Evolutionary conservation across 2,888 invertebrate genomes (phyloP).

Genomic region (Sesia bembeciformis): DNA sequence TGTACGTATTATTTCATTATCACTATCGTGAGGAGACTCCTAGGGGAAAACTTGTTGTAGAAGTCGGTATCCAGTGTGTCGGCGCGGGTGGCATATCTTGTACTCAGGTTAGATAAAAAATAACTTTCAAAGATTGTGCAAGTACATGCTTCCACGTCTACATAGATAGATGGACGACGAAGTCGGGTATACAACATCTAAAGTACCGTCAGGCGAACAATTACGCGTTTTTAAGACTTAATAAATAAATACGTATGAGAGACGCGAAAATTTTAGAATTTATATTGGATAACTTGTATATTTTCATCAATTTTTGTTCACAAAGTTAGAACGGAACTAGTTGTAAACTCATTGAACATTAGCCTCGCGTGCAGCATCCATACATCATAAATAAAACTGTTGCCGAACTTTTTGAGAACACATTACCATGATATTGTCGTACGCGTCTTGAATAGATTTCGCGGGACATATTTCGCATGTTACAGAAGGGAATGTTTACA

Average conservation of each 20-base stretch:
- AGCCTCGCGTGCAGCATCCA: conserved; percentile 34
- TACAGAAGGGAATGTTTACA: background rate
- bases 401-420: conserved; percentile 16
- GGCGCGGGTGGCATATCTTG: no score
- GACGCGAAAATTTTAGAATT: background rate
- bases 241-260: background rate
- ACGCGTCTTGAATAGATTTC: conserved; percentile 28
- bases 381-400: conserved; percentile 27
- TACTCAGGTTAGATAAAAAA: no score
- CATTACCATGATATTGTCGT: conserved; percentile 29
- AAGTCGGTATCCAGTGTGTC: no score
- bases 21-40: no score
- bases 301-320: background rate
- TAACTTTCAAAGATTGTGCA: no score
- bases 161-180: no score
- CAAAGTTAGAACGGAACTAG: conserved; percentile 6
- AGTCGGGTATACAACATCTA: no score
- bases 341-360: conserved; percentile 33
- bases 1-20: no score
- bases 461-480: conserved; percentile 2
- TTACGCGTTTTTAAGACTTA: background rate
- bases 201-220: no score
- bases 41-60: no score
- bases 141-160: no score
- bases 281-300: background rate